Evolutionary conservation across 2,888 invertebrate species (phyloP).

Genomic region (Elysia crispata): DNA sequence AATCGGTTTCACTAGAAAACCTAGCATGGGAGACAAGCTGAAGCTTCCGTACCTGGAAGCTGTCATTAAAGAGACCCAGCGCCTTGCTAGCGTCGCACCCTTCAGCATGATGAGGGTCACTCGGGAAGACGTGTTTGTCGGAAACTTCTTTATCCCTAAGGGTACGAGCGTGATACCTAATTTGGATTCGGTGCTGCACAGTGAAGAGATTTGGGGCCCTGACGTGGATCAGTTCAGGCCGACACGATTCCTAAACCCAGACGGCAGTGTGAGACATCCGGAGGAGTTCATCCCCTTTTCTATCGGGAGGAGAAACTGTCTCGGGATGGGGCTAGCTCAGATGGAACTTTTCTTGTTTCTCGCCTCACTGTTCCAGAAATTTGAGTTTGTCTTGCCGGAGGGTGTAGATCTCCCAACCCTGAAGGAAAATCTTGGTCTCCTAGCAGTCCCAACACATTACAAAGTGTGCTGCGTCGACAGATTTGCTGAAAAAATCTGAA

Average conservation of each 20-base stretch:
- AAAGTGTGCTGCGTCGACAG: slow-evolving; percentile 1
- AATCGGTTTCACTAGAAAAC: too few relatives aligned
- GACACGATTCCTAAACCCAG: slow-evolving; percentile 59
- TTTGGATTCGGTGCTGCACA: slow-evolving; percentile 60
- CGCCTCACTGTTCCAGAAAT: slow-evolving; percentile 31
- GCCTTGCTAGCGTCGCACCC: slow-evolving; percentile 54
- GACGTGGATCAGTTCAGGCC: slow-evolving; percentile 63
- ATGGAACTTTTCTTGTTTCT: slow-evolving; percentile 44
- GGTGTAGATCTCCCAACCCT: slow-evolving; percentile 23
- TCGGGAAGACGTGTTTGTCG: slow-evolving; percentile 59
- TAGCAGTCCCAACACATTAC: background rate
- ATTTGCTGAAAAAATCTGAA: too few relatives aligned
- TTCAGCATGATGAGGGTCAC: slow-evolving; percentile 28
- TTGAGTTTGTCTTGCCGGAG: slow-evolving; percentile 35
- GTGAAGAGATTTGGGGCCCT: slow-evolving; percentile 57
- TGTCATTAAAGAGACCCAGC: too few relatives aligned
- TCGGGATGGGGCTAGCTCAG: slow-evolving; percentile 38
- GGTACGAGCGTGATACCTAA: slow-evolving; percentile 59
- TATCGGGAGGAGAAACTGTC: slow-evolving; percentile 48
- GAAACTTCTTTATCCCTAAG: slow-evolving; percentile 68
- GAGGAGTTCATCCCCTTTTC: slow-evolving; percentile 55
- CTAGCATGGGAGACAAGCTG: too few relatives aligned
- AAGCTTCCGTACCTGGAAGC: too few relatives aligned
- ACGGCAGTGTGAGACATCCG: slow-evolving; percentile 45
- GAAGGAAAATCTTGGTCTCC: slow-evolving; percentile 5